phyloP scores from a whole-genome alignment of 2,113 vertebrate species.

The Tupaia tana region DNA sequence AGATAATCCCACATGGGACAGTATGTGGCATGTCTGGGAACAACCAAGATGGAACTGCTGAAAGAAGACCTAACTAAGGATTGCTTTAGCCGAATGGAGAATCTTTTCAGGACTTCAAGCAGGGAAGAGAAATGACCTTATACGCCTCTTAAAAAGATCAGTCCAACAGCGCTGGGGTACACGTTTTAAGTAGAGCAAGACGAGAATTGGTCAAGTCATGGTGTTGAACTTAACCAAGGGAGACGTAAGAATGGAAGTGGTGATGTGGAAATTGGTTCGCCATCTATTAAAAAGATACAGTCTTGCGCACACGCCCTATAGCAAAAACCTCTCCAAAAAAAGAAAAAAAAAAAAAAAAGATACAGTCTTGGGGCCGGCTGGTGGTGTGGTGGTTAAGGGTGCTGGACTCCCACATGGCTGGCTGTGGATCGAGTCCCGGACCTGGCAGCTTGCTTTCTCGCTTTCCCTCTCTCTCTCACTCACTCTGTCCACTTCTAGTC shows the following conservation, averaged over 20 bases:
- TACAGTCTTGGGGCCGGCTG: too few relatives aligned
- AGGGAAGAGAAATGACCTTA: neutral
- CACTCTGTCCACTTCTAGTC: too few relatives aligned
- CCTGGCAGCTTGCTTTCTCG: too few relatives aligned
- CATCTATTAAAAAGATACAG: neutral
- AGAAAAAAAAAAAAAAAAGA: too few relatives aligned
- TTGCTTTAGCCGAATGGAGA: neutral
- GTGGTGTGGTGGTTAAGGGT: too few relatives aligned
- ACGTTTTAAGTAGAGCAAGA: neutral
- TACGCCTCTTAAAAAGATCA: neutral
- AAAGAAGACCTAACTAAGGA: neutral
- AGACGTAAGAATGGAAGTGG: neutral
- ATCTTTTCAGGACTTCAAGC: neutral
- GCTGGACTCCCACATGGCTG: too few relatives aligned
- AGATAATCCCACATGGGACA: neutral
- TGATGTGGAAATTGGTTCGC: neutral
- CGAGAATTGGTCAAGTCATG: neutral
- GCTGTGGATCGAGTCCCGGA: too few relatives aligned
- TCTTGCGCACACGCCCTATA: too few relatives aligned
- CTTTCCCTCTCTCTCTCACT: too few relatives aligned
- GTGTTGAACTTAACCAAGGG: neutral
- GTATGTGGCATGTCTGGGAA: neutral
- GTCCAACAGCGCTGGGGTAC: neutral
- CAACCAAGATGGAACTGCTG: neutral
- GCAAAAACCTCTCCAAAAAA: too few relatives aligned